Evolutionary conservation across 2,888 invertebrate species (phyloP), one percentile per base, ranked within the genome.

Genomic region (Cephalotes varians): DNA sequence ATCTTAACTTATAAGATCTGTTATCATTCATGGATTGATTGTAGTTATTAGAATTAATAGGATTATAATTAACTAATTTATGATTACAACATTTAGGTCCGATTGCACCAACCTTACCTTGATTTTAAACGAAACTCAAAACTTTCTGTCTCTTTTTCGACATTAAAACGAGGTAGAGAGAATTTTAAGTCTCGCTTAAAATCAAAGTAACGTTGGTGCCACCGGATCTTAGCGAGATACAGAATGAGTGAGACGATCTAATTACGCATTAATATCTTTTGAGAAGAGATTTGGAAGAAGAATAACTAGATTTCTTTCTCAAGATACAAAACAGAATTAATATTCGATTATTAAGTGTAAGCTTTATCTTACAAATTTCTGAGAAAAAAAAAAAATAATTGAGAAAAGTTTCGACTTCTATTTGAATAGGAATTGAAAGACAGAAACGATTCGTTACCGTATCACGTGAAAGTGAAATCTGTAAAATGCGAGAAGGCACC

Each of bases 191-290:
- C n/a, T n/a, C n/a, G n/a, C n/a, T n/a, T n/a, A n/a, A n/a, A n/a
- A n/a, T n/a, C n/a, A n/a, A n/a, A n/a, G n/a, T n/a, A n/a, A n/a
- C n/a, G n/a, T n/a, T n/a, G n/a, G n/a, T n/a, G n/a, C n/a, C n/a
- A n/a, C n/a, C n/a, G n/a, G n/a, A n/a, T n/a, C n/a, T n/a, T n/a
- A n/a, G 5, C n/a, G 34, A 60, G 31, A 18, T 6, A 7, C 7
- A 31, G 18, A 7, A 1, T 28, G 25, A 58, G 1, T 62, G 56
- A 62, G 81, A 74, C 79, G 81, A 74, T 87, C 71, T 81, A 81
- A 67, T 79, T 56, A 79, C 58, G 60, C 37, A 77, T 82, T 77
- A 72, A 79, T 67, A 37, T 5, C 2, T 25, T 28, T 28, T 49
- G 21, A 21, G 9, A 21, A 15, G 15, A 15, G 7, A 69, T 34